These are phyloP conservation scores for Bombus picipes DNA, from an alignment of 1,140 invertebrate species.

Conservation along the genomic window DNA sequence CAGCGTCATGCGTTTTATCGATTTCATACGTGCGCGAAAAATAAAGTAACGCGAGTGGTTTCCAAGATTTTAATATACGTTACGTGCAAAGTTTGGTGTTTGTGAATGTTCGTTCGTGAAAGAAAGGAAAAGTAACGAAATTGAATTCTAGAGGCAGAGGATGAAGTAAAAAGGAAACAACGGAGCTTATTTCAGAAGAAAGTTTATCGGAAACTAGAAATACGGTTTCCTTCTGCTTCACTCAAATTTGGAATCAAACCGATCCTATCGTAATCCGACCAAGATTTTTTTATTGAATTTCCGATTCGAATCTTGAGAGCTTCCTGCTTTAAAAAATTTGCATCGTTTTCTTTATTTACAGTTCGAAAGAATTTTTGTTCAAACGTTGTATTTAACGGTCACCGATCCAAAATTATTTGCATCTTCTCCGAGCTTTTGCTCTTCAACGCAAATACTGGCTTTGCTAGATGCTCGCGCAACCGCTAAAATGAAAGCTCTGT, in stretches of 20 bases:
- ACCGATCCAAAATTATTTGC: not conserved
- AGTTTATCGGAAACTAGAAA: not conserved
- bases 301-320: not conserved
- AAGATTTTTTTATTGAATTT: not conserved
- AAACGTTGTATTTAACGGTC: not conserved
- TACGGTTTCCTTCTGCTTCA: not conserved
- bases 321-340: not conserved
- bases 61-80: slow-evolving; percentile 10
- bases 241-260: not conserved
- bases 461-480: not conserved
- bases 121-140: slow-evolving; percentile 21
- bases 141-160: not conserved
- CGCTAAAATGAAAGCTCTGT: not conserved
- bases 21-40: no score
- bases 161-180: not conserved
- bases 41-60: not conserved
- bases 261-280: not conserved
- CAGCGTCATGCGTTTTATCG: not conserved
- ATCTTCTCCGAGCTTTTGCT: not conserved
- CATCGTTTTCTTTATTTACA: not conserved
- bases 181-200: slow-evolving; percentile 15
- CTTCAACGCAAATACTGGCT: not conserved
- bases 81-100: not conserved
- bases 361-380: not conserved
- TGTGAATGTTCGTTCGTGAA: not conserved